Percentiles rank a stretch among this genome's conserved stretches.
Evolutionary conservation across 2,888 invertebrate genomes (phyloP).

Genomic region (Nephrotoma appendiculata): DNA sequence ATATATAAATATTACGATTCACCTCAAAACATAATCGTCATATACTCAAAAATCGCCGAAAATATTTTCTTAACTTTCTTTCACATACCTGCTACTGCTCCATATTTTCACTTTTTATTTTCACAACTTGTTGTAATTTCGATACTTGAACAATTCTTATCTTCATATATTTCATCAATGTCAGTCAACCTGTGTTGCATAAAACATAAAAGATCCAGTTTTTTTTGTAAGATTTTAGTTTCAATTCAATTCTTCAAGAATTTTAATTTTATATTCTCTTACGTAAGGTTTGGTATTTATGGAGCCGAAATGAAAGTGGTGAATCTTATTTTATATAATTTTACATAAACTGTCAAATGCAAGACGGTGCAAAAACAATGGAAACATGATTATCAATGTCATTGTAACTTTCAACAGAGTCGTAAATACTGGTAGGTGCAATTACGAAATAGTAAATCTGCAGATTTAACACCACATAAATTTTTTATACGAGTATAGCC

Average conservation of each 20-base stretch:
- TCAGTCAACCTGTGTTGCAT: not conserved
- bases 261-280: not conserved
- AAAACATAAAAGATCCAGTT: not conserved
- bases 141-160: not conserved
- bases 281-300: not conserved
- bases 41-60: not conserved
- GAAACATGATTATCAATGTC: too few species aligned
- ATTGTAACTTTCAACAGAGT: too few species aligned
- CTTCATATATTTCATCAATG: not conserved
- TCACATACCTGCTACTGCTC: not conserved
- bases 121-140: not conserved
- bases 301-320: not conserved
- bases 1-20: too few species aligned
- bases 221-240: not conserved
- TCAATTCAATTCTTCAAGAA: not conserved
- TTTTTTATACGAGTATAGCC: too few species aligned
- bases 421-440: too few species aligned
- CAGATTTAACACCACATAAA: too few species aligned
- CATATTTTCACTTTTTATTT: not conserved
- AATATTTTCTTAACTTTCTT: not conserved
- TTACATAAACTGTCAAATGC: not conserved
- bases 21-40: not conserved
- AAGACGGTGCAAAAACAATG: not conserved
- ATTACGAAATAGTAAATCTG: too few species aligned
- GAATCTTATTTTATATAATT: not conserved